Evolutionary conservation across 2,113 vertebrate species (phyloP), one percentile per base, ranked within the genome.

Genomic region (Aix galericulata): DNA sequence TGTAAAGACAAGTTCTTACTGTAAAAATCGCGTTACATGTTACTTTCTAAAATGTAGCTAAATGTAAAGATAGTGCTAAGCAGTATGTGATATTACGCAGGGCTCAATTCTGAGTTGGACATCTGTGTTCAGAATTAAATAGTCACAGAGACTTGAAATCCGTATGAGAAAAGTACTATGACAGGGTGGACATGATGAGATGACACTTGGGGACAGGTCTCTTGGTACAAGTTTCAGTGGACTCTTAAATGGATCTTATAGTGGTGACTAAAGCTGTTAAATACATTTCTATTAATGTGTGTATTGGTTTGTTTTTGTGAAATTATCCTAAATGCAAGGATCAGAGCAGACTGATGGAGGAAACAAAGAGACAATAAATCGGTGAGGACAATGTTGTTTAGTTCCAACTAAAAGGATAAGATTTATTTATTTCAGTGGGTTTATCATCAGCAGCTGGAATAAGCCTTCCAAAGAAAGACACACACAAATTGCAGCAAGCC

Each of bases 281-380:
- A 89, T 69, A 38, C 5, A 60, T 91, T 94, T 91, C 75, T 64
- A n/a, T 82, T 78, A 80, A 88, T 79, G 52, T 68, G 63, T 17
- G 62, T 31, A 68, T n/a, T 74, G 79, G 78, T 94, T 92, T 85
- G 56, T 16, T 44, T 92, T 75, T 82, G 71, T 91, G 38, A 86
- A 91, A 84, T 68, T 91, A 87, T 44, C 50, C 77, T 92, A 91
- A 84, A 78, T 0, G 2, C 44, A 82, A 38, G 38, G 48, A 93
- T 93, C 77, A 87, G 77, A 91, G 48, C 29, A n/a, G 50, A 36
- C 74, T 87, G 53, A 48, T 79, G 62, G 48, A 87, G 40, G 66
- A 91, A 96, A 68, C 48, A 91, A 93, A 88, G 16, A 84, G 34
- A 84, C 69, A 67, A 89, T 87, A 93, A 95, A 93, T 94, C 89